Base-by-base conservation (phyloP, 1,140 invertebrate genomes). In the Thaumatotibia leucotreta region DNA sequence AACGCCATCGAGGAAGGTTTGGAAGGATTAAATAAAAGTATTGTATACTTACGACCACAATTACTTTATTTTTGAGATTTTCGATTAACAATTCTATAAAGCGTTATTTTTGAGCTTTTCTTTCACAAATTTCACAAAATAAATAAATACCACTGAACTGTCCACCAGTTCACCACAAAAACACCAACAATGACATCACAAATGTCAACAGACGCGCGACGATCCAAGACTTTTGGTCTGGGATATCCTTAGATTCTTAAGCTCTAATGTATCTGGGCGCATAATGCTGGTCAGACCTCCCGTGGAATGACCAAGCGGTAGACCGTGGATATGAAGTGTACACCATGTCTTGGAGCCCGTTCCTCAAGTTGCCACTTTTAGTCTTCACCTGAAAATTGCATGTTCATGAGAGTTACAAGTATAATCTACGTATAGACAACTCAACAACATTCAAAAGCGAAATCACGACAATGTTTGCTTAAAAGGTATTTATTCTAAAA, bases 321-420 rank as follows among this genome's bases (percentile, higher is more conserved):
- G 84, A 83, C 0, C 71, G 74, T 17, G 82, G 77, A 68, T 84
- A 86, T 1, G 85, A 75, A 0, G 86, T 82, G 35, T 72, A 89
- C 27, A 80, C 76, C 64, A 86, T 71, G 70, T 90, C 88, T 72
- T 90, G 88, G 45, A 90, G 69, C 4, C 88, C 88, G 65, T 90
- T 90, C 54, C 83, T 45, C 8, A 45, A 17, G 5, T 20, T 45
- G 14, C 39, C 39, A n/a, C 39, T 45, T 8, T 45, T 45, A 9
- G 17, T 45, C 8, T 14, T 14, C 9, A 20, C 9, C 39, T 45
- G 39, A 20, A 45, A 45, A 17, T 45, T 14, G 17, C 35, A 17
- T 2, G 2, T 39, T 39, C n/a, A 39, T 39, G 1, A 14, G 3
- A 14, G n/a, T n/a, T n/a, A n/a, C n/a, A n/a, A n/a, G n/a, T n/a